Evolutionary conservation across 2,888 invertebrate species (phyloP).

Genomic region (Anthophora plumipes): DNA sequence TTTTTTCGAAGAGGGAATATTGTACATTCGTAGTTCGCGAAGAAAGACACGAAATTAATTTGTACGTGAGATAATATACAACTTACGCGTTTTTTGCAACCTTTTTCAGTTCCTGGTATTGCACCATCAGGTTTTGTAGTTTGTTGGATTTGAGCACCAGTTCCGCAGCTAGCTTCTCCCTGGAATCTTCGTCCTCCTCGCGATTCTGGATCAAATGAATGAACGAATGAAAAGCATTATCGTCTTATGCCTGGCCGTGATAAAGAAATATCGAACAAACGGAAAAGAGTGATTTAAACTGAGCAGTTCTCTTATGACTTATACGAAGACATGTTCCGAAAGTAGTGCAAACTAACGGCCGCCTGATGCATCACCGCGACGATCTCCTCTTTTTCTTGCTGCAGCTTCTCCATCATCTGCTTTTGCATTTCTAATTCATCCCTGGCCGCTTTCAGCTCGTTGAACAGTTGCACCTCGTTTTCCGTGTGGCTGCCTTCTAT

Average conservation of each 20-base stretch:
- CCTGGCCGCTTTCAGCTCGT: conserved; percentile 85
- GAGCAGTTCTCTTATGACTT: conserved; percentile 56
- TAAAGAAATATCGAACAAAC: conserved; percentile 38
- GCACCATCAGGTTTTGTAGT: conserved; percentile 64
- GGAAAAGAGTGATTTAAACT: conserved; percentile 33
- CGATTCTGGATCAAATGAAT: conserved; percentile 73
- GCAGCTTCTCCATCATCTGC: conserved; percentile 84
- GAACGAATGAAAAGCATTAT: conserved; percentile 16
- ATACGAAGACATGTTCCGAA: conserved; percentile 61
- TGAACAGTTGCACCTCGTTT: conserved; percentile 86
- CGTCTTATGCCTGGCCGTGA: background rate
- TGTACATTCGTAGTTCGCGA: too few species aligned
- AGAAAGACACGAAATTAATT: too few species aligned
- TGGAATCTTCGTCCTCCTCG: conserved; percentile 85
- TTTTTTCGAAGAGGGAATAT: too few species aligned
- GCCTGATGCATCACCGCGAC: conserved; percentile 84
- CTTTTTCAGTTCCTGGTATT: conserved; percentile 68
- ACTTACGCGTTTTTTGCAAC: conserved; percentile 69
- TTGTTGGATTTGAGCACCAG: conserved; percentile 85
- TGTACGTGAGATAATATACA: too few species aligned
- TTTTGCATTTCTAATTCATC: conserved; percentile 83
- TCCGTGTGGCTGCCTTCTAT: conserved; percentile 76
- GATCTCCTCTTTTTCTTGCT: conserved; percentile 86
- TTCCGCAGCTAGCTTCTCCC: conserved; percentile 86
- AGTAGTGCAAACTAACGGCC: conserved; percentile 84